A percentile compares a stretch with the other conserved stretches of the same genome.
Conservation (phyloP, 2,888 invertebrate species). For the Caradrina clavipalpis region DNA sequence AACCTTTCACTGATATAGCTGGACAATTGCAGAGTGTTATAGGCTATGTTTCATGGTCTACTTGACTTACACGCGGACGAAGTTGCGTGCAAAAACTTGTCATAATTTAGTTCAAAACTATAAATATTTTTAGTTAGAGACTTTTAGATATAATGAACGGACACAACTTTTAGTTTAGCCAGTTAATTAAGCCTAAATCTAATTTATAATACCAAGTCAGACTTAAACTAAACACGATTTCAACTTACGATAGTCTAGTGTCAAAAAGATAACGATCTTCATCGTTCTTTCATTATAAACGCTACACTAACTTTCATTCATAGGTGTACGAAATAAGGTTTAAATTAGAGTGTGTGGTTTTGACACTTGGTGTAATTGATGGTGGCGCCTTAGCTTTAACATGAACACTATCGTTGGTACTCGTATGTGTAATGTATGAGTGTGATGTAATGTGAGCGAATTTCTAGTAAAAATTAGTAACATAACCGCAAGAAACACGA, state of each 20-base stretch:
- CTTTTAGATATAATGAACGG: constrained; percentile 39
- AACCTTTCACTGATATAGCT: too few species aligned
- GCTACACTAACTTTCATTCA: constrained; percentile 7
- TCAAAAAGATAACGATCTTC: constrained; percentile 54
- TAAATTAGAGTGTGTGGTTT: neutral
- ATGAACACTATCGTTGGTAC: constrained; percentile 18
- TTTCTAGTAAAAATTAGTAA: constrained; percentile 3
- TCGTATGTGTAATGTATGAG: neutral
- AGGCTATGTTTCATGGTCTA: too few species aligned
- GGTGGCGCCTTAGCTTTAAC: constrained; percentile 17
- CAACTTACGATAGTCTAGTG: constrained; percentile 43
- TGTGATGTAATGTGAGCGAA: neutral
- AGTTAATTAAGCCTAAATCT: constrained; percentile 46
- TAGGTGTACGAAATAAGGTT: constrained; percentile 7
- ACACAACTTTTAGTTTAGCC: constrained; percentile 16
- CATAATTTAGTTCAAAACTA: constrained; percentile 3
- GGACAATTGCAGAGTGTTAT: too few species aligned
- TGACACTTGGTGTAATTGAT: constrained; percentile 40
- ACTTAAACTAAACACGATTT: constrained; percentile 29
- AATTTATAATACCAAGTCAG: constrained; percentile 24
- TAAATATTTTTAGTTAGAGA: constrained; percentile 5
- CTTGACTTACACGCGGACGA: too few species aligned
- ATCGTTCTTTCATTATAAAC: constrained; percentile 32
- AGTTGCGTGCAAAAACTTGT: neutral
- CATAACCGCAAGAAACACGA: neutral